Percentiles rank a stretch among this genome's conserved stretches.
Evolutionary conservation across 2,797 vertebrate species (phyloP).

Genomic region (Nasua narica): DNA sequence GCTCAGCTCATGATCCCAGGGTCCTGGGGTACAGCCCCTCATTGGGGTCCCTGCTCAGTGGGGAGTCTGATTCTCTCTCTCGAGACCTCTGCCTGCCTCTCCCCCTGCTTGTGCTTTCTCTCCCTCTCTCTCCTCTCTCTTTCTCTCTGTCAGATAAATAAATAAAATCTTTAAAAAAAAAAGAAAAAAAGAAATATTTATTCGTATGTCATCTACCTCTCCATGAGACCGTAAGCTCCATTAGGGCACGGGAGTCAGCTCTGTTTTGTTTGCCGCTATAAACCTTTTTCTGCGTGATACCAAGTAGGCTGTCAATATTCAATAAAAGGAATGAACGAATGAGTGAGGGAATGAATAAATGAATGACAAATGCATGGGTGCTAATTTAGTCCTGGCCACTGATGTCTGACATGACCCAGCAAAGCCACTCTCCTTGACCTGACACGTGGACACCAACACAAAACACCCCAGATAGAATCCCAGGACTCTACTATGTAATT

Average conservation of each 20-base stretch:
- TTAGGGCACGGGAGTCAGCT: neutral
- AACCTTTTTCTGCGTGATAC: neutral
- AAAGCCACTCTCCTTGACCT: neutral
- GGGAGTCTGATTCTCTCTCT: no score
- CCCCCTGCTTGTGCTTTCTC: no score
- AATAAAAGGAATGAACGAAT: constrained; percentile 8
- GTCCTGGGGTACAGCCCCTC: no score
- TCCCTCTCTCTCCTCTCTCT: no score
- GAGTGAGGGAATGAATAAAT: neutral
- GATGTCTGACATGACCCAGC: neutral
- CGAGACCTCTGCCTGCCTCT: no score
- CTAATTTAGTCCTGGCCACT: neutral
- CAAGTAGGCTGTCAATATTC: neutral
- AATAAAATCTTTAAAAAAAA: no score
- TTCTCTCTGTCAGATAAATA: no score
- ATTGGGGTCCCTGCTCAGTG: no score
- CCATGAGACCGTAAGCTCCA: neutral
- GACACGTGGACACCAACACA: neutral
- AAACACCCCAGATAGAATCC: neutral
- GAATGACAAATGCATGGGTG: neutral
- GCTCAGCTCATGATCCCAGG: no score
- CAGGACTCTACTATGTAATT: neutral
- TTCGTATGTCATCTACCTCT: neutral
- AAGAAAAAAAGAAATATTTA: neutral
- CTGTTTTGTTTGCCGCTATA: neutral